Evolutionary conservation across 1,140 invertebrate species (phyloP).

Genomic region (Glossosoma conforme): DNA sequence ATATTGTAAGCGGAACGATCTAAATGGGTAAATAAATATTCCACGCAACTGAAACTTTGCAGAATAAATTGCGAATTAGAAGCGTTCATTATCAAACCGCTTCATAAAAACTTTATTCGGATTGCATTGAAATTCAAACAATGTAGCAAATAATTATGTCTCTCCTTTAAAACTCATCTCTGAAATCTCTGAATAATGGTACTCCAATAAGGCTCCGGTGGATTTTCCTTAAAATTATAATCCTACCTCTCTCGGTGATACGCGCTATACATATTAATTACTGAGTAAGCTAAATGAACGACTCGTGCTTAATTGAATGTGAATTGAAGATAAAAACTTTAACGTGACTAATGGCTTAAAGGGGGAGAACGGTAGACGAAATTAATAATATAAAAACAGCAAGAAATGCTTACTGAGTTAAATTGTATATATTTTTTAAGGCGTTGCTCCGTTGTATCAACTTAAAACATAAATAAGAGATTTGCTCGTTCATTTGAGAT

Average conservation of each 20-base stretch:
- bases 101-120: conserved; percentile 3
- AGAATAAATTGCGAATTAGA: no score
- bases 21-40: no score
- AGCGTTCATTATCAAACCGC: neutral
- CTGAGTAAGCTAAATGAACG: conserved; percentile 27
- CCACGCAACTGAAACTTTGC: no score
- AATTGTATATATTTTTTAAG: no score
- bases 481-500: no score
- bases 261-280: conserved; percentile 30
- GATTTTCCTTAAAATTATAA: conserved; percentile 21
- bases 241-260: conserved; percentile 5
- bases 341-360: conserved; percentile 28
- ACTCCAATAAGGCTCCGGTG: conserved; percentile 14
- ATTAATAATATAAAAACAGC: no score
- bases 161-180: conserved; percentile 13
- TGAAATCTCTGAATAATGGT: conserved; percentile 20
- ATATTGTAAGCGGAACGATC: no score
- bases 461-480: no score
- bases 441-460: no score
- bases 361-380: no score
- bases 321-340: conserved; percentile 32
- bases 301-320: conserved; percentile 31
- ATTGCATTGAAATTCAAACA: conserved; percentile 13
- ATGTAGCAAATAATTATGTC: conserved; percentile 13
- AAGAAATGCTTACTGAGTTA: no score